These are phyloP conservation scores for Lymantria monacha DNA, from an alignment of 2,888 invertebrate genomes.

Conservation along the genomic window DNA sequence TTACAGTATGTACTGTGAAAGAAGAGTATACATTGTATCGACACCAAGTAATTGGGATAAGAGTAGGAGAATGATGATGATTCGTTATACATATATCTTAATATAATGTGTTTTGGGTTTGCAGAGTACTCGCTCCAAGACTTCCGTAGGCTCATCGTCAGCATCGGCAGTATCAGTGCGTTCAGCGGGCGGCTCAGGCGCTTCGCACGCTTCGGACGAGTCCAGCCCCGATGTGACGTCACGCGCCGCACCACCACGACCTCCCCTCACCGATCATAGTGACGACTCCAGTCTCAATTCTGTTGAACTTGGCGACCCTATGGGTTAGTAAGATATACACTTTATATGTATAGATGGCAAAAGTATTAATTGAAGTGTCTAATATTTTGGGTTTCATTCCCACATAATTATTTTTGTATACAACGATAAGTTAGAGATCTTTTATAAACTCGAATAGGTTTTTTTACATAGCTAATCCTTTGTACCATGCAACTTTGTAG, in stretches of 20 bases:
- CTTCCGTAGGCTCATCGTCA: conserved; percentile 76
- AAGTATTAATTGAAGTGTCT: background rate
- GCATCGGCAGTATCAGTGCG: conserved; percentile 76
- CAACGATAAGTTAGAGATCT: no score
- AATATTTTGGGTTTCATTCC: no score
- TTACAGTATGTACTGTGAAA: no score
- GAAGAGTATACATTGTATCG: no score
- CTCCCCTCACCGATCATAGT: conserved; percentile 81
- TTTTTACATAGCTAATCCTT: no score
- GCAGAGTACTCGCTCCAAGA: conserved; percentile 85
- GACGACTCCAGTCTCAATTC: conserved; percentile 97
- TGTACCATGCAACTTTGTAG: no score
- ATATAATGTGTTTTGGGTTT: no score
- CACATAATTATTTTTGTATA: no score
- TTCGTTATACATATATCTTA: no score
- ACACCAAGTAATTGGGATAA: no score
- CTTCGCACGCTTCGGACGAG: conserved; percentile 72
- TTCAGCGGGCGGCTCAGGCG: conserved; percentile 69
- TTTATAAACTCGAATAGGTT: no score
- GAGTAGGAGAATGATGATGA: no score
- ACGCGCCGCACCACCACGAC: conserved; percentile 70
- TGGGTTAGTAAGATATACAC: conserved; percentile 65
- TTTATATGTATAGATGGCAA: background rate
- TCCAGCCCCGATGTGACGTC: conserved; percentile 79
- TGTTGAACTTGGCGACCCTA: conserved; percentile 91